phyloP scores from a whole-genome alignment of 1,140 invertebrate species.

The Formica selysi region DNA sequence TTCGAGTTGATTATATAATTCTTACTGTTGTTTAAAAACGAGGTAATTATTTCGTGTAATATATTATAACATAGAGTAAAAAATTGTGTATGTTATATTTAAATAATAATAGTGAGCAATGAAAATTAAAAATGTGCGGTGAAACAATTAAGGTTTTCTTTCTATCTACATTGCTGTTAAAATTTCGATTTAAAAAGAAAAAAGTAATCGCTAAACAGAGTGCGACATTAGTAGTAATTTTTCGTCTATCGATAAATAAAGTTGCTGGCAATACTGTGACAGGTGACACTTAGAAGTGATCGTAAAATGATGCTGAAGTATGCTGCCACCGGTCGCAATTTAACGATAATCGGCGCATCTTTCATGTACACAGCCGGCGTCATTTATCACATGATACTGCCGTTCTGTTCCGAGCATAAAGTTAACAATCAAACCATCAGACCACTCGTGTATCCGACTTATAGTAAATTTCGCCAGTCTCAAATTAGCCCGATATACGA shows the following conservation, averaged over 20 bases:
- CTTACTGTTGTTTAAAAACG: not conserved
- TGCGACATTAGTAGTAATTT: not conserved
- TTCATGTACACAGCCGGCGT: conserved; percentile 67
- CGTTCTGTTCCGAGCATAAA: conserved; percentile 17
- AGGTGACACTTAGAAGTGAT: conserved; percentile 40
- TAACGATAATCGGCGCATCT: conserved; percentile 57
- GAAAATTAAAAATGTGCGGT: too few species aligned
- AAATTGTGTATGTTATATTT: too few species aligned
- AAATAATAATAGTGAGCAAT: too few species aligned
- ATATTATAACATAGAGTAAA: too few species aligned
- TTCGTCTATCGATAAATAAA: not conserved
- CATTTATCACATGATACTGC: conserved; percentile 56
- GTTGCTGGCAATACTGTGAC: not conserved
- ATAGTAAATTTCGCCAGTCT: conserved; percentile 40
- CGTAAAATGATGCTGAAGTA: conserved; percentile 65
- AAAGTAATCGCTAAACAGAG: not conserved
- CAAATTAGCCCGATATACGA: conserved; percentile 65
- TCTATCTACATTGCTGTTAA: not conserved
- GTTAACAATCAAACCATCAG: conserved; percentile 61
- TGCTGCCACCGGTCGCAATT: conserved; percentile 49
- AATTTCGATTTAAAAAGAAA: not conserved
- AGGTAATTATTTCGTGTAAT: too few species aligned
- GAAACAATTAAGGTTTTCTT: not conserved
- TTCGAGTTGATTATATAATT: not conserved
- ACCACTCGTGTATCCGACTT: conserved; percentile 67